Base-by-base conservation (phyloP, 2,797 vertebrate species). In the Sebastes taczanowskii region DNA sequence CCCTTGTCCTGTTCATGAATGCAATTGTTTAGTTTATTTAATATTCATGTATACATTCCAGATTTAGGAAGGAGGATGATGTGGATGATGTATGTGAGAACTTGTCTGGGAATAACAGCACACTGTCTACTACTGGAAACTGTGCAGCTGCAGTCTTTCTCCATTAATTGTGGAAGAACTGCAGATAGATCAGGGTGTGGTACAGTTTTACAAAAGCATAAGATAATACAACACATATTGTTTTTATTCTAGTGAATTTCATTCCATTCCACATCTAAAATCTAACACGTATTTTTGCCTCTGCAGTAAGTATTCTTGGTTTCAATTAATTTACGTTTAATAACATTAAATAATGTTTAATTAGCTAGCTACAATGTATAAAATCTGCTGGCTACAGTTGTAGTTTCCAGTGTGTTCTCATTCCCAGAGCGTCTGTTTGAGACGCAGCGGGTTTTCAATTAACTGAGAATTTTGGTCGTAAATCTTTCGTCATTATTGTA, bases 11-110 rank as follows among this genome's bases (percentile, higher is more conserved):
- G 42, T 58, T 69, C 42, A 58, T 25, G 20, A 74, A 68, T 35
- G 18, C 42, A 65, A 10, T 53, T 90, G 67, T 86, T 88, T 76
- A 61, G 22, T 75, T 81, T 81, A 69, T 67, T 66, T 58, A 30
- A 72, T 87, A 83, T 59, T 70, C 14, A 58, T 83, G 82, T 84
- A 46, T 84, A 80, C 80, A 85, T 71, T 86, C 73, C 84, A 86
- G 71, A 67, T 75, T 62, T 32, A 38, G 60, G 52, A 38, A 71
- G 52, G 18, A 78, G 78, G 56, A 73, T 84, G 85, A 81, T 63
- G 62, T 52, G 69, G 46, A 69, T 71, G 56, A 86, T 83, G 66
- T 65, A 62, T 80, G 61, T 80, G 78, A 60, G 63, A 78, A 71
- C 23, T 60, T 30, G 38, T 80, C 74, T 79, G 68, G 27, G 56